These are phyloP conservation scores for Eristalinus sepulchralis DNA, from an alignment of 2,888 invertebrate genomes.

Conservation along the genomic window DNA sequence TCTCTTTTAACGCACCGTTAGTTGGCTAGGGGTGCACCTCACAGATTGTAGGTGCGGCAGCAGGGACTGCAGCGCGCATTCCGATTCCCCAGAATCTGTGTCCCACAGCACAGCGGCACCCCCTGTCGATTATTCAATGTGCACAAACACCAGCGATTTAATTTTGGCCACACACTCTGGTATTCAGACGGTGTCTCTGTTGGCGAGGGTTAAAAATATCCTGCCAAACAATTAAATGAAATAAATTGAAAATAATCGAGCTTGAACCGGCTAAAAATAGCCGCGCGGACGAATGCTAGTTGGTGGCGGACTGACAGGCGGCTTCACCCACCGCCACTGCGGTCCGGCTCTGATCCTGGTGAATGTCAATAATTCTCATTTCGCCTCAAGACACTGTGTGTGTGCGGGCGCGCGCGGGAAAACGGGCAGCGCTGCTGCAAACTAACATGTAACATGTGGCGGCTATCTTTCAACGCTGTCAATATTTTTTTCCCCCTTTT, in stretches of 20 bases:
- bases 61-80: neutral
- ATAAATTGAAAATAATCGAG: slow-evolving; percentile 70
- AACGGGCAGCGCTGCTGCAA: slow-evolving; percentile 23
- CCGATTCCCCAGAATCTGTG: slow-evolving; percentile 17
- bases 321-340: neutral
- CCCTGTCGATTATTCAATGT: slow-evolving; percentile 56
- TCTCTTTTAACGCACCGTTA: slow-evolving; percentile 32
- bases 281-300: neutral
- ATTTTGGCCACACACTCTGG: slow-evolving; percentile 68
- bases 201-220: slow-evolving; percentile 64
- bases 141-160: slow-evolving; percentile 21
- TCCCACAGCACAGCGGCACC: slow-evolving; percentile 17
- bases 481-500: slow-evolving; percentile 37
- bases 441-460: slow-evolving; percentile 51
- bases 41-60: neutral
- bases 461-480: slow-evolving; percentile 70
- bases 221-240: slow-evolving; percentile 69
- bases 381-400: neutral
- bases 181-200: slow-evolving; percentile 66
- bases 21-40: neutral
- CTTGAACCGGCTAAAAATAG: slow-evolving; percentile 66
- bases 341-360: slow-evolving; percentile 17
- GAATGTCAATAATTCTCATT: slow-evolving; percentile 63
- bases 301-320: slow-evolving; percentile 13
- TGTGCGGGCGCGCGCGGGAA: slow-evolving; percentile 16